phyloP scores from a whole-genome alignment of 2,888 invertebrate genomes.

The Pandemis cinnamomeana region DNA sequence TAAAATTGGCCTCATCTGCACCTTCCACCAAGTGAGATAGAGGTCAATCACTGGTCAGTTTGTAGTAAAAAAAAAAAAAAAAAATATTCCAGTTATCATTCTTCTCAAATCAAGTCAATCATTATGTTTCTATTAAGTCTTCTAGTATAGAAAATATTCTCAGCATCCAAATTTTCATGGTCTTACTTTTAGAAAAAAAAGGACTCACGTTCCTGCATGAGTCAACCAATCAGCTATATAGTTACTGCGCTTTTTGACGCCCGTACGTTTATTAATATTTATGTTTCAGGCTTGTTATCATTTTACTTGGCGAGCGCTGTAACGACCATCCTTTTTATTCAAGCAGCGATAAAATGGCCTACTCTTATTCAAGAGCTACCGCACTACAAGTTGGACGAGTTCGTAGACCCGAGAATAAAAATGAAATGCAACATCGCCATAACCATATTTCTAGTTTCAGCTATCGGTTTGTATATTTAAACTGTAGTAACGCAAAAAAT shows the following conservation, averaged over 20 bases:
- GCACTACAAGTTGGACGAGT: conserved; percentile 54
- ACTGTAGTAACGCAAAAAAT: not conserved
- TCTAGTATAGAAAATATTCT: no score
- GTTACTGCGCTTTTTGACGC: not conserved
- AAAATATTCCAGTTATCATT: no score
- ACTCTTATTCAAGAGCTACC: conserved; percentile 53
- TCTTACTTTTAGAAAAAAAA: no score
- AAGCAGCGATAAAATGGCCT: conserved; percentile 61
- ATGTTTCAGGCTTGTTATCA: conserved; percentile 54
- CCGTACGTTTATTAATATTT: not conserved
- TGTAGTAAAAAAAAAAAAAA: no score
- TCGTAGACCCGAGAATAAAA: conserved; percentile 52
- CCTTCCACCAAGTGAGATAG: no score
- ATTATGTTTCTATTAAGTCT: no score
- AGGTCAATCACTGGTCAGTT: no score
- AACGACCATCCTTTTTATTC: conserved; percentile 55
- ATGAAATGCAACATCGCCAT: conserved; percentile 52
- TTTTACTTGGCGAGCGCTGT: conserved; percentile 52
- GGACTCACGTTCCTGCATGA: no score
- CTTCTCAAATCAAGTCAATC: no score
- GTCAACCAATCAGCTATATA: no score
- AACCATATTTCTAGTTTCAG: conserved; percentile 47
- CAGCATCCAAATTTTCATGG: no score
- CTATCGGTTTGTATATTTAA: conserved; percentile 52
- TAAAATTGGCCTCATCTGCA: no score